Conservation (phyloP, 2,888 invertebrate genomes). For the Pachycephus smyrnensis region DNA sequence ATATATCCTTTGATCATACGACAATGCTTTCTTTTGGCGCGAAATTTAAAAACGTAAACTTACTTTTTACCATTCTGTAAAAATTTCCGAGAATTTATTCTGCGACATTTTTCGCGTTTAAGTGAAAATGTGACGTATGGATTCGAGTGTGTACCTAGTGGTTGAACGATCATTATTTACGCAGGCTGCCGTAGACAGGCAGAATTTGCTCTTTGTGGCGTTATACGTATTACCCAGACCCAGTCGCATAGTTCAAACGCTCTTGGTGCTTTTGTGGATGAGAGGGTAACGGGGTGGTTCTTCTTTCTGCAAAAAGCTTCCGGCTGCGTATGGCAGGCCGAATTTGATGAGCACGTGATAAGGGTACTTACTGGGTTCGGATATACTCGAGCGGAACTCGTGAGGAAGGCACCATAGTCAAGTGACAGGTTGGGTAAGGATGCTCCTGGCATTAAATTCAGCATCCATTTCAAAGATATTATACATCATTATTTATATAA, state of each 20-base stretch:
- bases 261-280: not conserved
- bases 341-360: slow-evolving; percentile 29
- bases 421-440: not conserved
- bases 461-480: too few species aligned
- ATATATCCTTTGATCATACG: too few species aligned
- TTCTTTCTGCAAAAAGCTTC: slow-evolving; percentile 4
- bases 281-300: not conserved
- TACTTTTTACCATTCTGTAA: not conserved
- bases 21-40: not conserved
- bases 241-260: slow-evolving; percentile 6
- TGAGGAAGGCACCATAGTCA: too few species aligned
- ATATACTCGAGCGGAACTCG: too few species aligned
- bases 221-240: too few species aligned
- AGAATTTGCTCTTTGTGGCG: not conserved
- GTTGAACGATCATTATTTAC: slow-evolving; percentile 44
- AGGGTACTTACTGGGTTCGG: slow-evolving; percentile 15
- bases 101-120: not conserved
- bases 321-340: slow-evolving; percentile 27
- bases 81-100: not conserved
- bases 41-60: too few species aligned
- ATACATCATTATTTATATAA: too few species aligned
- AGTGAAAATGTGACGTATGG: not conserved
- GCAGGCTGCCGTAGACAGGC: slow-evolving; percentile 42
- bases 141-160: not conserved
- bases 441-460: too few species aligned